Percentiles rank a stretch among this genome's conserved stretches.
Conservation (phyloP, 2,797 vertebrate genomes). For the Oryzias dopingdopingensis region DNA sequence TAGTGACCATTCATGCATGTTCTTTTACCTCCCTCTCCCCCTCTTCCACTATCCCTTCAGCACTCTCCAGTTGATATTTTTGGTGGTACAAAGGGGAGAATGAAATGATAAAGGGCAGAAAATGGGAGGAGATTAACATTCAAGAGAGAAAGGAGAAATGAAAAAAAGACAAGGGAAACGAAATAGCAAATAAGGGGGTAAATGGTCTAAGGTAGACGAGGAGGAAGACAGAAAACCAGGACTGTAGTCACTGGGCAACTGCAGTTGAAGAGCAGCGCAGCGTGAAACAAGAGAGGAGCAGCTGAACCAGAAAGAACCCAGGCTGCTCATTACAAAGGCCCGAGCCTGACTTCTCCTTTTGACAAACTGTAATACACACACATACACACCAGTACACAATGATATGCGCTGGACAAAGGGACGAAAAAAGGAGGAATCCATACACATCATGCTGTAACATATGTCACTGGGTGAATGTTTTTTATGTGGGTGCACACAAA, state of each 20-base stretch:
- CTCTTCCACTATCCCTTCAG: conserved; percentile 11
- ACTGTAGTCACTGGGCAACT: conserved; percentile 69
- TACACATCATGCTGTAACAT: conserved; percentile 15
- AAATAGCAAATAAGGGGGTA: conserved; percentile 8
- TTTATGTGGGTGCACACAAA: conserved; percentile 13
- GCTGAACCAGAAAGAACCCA: conserved; percentile 82
- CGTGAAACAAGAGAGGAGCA: conserved; percentile 81
- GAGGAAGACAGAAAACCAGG: conserved; percentile 39
- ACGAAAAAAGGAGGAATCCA: conserved; percentile 29
- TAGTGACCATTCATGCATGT: conserved; percentile 78
- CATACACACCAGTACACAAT: conserved; percentile 3
- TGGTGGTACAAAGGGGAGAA: conserved; percentile 11
- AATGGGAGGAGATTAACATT: conserved; percentile 1
- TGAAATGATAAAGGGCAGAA: conserved; percentile 3
- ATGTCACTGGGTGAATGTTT: conserved; percentile 10
- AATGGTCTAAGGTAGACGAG: conserved; percentile 15
- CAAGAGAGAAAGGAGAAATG: not conserved
- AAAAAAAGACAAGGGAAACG: conserved; percentile 1
- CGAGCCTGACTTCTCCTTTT: conserved; percentile 71
- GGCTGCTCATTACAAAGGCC: conserved; percentile 82
- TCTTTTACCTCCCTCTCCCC: conserved; percentile 41
- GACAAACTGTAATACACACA: conserved; percentile 53
- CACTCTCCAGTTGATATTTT: conserved; percentile 33
- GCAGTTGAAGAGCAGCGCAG: conserved; percentile 78
- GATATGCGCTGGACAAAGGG: conserved; percentile 20